Percentiles rank a stretch among this genome's conserved stretches.
Evolutionary conservation across 2,888 invertebrate genomes (phyloP).

Genomic region (Morinoia aosen): DNA sequence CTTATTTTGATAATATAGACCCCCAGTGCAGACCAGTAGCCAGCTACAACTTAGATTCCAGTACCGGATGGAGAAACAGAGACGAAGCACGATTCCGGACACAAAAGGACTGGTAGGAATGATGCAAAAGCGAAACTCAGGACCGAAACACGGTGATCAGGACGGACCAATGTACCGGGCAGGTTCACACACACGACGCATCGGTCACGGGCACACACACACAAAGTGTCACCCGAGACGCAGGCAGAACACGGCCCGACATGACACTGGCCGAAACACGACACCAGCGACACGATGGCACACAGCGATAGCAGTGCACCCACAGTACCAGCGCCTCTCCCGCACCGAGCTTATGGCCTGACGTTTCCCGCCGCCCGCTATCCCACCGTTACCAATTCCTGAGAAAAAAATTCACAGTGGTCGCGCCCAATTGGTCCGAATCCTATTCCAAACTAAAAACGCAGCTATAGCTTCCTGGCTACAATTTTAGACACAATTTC

Average conservation of each 20-base stretch:
- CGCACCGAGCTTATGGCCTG: neutral
- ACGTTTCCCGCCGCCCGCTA: neutral
- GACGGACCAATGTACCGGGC: neutral
- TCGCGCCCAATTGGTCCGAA: neutral
- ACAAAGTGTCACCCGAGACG: slow-evolving; percentile 44
- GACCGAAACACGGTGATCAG: neutral
- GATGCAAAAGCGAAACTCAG: neutral
- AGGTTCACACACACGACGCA: slow-evolving; percentile 9
- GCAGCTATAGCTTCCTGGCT: neutral
- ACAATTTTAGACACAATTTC: neutral
- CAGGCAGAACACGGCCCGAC: slow-evolving; percentile 40
- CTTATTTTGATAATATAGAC: neutral
- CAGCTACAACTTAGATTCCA: neutral
- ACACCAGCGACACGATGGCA: slow-evolving; percentile 42
- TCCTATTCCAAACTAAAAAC: neutral
- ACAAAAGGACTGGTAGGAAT: neutral
- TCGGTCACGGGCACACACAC: slow-evolving; percentile 28
- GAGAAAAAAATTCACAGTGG: neutral
- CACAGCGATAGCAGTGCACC: slow-evolving; percentile 33
- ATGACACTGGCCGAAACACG: slow-evolving; percentile 50
- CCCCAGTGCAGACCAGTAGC: neutral
- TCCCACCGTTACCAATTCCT: neutral
- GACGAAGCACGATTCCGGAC: neutral
- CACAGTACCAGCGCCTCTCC: slow-evolving; percentile 5
- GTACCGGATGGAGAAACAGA: neutral